Conservation (phyloP, 2,113 vertebrate genomes). For the Trogon surrucura region DNA sequence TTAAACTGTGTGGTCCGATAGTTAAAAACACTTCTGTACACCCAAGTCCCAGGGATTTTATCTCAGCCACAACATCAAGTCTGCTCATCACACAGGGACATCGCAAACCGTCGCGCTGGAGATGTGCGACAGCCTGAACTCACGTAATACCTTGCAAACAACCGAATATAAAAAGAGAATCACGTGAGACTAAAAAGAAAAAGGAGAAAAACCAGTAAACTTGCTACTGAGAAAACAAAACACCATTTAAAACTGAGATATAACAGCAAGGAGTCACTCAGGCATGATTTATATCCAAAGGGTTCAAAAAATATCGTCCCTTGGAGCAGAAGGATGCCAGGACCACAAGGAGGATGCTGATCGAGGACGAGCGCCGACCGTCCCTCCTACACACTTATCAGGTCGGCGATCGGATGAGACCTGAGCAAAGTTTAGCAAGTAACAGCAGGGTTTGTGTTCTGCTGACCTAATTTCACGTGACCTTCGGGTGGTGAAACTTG, state of each 20-base stretch:
- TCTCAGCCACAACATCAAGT: not conserved
- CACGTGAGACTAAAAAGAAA: not conserved
- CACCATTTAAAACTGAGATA: not conserved
- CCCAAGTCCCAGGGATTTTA: fast-evolving
- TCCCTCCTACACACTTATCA: not conserved
- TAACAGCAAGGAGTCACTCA: fast-evolving
- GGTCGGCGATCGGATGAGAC: not conserved
- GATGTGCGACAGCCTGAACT: not conserved
- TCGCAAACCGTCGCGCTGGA: not conserved
- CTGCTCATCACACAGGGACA: not conserved
- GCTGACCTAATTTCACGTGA: not conserved
- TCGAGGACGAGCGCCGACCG: not conserved
- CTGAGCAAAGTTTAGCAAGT: not conserved
- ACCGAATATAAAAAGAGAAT: not conserved
- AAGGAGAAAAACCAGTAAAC: fast-evolving
- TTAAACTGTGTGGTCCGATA: fast-evolving
- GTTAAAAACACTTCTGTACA: not conserved
- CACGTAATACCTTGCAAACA: not conserved
- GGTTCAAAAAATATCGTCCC: not conserved
- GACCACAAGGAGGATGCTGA: not conserved
- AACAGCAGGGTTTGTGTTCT: not conserved
- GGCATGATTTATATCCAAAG: not conserved
- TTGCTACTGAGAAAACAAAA: not conserved
- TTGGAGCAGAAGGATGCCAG: not conserved
- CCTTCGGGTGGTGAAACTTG: not conserved